Evolutionary conservation across 2,113 vertebrate genomes (phyloP).

Genomic region (Protobothrops mucrosquamatus): DNA sequence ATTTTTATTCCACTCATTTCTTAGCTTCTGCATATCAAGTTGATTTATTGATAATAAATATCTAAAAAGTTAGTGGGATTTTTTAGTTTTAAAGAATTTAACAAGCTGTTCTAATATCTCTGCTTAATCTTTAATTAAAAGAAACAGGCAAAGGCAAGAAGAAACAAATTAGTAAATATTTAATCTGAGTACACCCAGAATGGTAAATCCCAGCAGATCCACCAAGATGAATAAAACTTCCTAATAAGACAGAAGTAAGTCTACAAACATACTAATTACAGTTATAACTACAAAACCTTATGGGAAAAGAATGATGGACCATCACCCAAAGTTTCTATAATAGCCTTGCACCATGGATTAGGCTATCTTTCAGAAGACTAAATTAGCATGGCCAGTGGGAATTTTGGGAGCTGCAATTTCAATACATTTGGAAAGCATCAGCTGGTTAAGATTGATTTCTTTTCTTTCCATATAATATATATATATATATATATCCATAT

Average conservation of each 20-base stretch:
- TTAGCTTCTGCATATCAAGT: neutral
- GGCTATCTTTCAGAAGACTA: neutral
- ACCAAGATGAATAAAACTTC: conserved; percentile 32
- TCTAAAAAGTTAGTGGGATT: neutral
- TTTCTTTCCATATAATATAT: neutral
- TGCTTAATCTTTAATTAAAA: conserved; percentile 55
- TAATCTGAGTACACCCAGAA: conserved; percentile 24
- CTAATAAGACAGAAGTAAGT: neutral
- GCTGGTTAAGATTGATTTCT: neutral
- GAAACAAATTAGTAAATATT: conserved; percentile 24
- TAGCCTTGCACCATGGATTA: neutral
- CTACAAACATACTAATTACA: neutral
- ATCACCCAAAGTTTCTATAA: neutral
- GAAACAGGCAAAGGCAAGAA: neutral
- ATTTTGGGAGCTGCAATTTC: neutral
- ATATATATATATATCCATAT: neutral
- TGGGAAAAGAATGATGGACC: neutral
- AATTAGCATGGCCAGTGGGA: neutral
- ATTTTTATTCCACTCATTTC: neutral
- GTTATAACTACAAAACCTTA: neutral
- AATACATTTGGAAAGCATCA: neutral
- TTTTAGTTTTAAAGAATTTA: neutral
- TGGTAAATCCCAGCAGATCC: conserved; percentile 22
- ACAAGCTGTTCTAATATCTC: neutral
- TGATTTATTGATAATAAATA: neutral